Conservation (phyloP, 2,113 vertebrate species). For the Elgaria multicarinata region DNA sequence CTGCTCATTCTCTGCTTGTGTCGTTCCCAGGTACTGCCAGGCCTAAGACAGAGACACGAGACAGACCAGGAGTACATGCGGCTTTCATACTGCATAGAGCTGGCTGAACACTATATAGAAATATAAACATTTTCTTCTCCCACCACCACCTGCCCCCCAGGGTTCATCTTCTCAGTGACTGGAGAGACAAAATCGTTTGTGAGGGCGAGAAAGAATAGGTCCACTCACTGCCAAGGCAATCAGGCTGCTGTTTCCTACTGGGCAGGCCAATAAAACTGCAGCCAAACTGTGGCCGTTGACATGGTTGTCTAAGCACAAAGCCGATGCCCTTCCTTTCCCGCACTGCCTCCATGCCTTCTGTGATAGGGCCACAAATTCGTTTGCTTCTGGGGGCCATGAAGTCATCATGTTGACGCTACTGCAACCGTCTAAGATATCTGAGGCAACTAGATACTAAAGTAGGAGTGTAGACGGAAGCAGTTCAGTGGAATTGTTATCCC, state of each 20-base stretch:
- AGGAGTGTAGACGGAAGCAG: no score
- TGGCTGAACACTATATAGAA: fast-evolving
- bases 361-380: background rate
- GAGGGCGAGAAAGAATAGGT: no score
- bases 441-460: background rate
- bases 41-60: slow-evolving; percentile 79
- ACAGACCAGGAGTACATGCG: background rate
- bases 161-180: background rate
- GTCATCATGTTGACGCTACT: background rate
- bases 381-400: background rate
- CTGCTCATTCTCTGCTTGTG: slow-evolving; percentile 97
- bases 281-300: background rate
- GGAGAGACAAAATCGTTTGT: background rate
- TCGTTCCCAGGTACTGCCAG: slow-evolving; percentile 98
- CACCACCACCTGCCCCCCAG: background rate
- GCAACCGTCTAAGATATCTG: no score
- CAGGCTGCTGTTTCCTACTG: background rate
- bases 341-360: background rate
- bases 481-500: background rate
- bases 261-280: background rate
- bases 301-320: background rate
- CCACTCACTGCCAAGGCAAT: background rate
- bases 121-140: background rate
- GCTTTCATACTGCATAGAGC: background rate
- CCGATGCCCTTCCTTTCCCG: background rate